These are phyloP conservation scores for Venusia cambrica DNA, from an alignment of 2,888 invertebrate genomes.

Conservation along the genomic window DNA sequence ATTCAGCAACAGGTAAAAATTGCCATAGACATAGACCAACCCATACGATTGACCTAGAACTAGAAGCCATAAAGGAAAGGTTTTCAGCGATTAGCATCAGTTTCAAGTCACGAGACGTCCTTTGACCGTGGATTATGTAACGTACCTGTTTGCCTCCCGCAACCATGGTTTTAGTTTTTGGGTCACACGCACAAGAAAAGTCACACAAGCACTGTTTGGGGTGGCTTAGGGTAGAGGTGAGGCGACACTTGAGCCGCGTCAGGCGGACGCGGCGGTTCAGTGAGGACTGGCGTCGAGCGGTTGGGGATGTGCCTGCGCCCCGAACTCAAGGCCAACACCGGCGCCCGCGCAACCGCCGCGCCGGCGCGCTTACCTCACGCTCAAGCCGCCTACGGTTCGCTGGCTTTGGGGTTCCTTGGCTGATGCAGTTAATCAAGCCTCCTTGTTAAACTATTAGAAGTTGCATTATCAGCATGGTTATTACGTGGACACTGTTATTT, in stretches of 20 bases:
- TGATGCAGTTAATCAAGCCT: conserved; percentile 12
- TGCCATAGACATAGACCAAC: conserved; percentile 3
- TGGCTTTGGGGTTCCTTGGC: conserved; percentile 27
- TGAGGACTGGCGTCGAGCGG: conserved; percentile 61
- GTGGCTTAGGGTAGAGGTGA: conserved; percentile 36
- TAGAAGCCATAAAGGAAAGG: conserved; percentile 11
- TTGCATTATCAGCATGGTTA: too few species aligned
- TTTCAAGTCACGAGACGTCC: conserved; percentile 34
- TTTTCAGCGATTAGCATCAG: conserved; percentile 13
- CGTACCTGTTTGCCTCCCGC: conserved; percentile 79
- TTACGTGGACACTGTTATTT: too few species aligned
- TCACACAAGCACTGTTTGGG: conserved; percentile 54
- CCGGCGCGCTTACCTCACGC: conserved; percentile 40
- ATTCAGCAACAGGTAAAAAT: too few species aligned
- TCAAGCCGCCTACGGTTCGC: conserved; percentile 31
- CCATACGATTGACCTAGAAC: conserved; percentile 5
- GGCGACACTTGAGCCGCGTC: conserved; percentile 68
- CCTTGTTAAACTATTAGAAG: too few species aligned
- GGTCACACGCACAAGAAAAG: conserved; percentile 58
- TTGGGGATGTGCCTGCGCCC: conserved; percentile 52
- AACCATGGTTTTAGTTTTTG: conserved; percentile 64
- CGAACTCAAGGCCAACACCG: conserved; percentile 43
- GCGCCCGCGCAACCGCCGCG: conserved; percentile 39
- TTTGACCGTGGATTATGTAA: conserved; percentile 35
- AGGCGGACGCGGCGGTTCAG: conserved; percentile 73